phyloP scores from a whole-genome alignment of 2,113 vertebrate genomes.

The Terrapene triunguis region DNA sequence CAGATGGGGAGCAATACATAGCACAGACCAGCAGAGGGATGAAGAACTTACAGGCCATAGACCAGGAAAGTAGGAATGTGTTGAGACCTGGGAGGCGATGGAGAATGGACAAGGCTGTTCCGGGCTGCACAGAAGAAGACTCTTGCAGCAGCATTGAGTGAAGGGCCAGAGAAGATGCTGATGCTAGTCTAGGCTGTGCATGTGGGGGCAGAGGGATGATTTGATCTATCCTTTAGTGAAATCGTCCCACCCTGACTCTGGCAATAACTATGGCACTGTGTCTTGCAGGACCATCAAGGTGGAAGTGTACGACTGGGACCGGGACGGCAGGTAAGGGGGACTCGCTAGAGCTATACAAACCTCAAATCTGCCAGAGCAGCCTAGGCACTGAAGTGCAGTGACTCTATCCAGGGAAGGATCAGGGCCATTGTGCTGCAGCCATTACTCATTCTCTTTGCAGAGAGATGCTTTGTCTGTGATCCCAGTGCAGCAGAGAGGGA shows the following conservation, averaged over 20 bases:
- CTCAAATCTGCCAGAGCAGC: not conserved
- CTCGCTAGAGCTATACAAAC: not conserved
- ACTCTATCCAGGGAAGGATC: not conserved
- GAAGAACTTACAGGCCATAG: not conserved
- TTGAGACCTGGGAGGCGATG: not conserved
- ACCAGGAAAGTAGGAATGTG: not conserved
- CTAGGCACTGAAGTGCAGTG: not conserved
- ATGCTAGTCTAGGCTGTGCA: not conserved
- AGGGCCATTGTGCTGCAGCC: not conserved
- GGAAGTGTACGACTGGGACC: conserved; percentile 96
- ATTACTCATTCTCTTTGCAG: not conserved
- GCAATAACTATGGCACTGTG: not conserved
- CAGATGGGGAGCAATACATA: not conserved
- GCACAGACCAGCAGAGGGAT: not conserved
- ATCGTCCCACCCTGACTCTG: not conserved
- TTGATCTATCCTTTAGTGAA: not conserved
- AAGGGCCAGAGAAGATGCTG: not conserved
- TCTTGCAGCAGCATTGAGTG: not conserved
- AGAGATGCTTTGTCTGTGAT: not conserved
- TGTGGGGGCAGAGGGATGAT: not conserved
- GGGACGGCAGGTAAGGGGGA: conserved; percentile 90
- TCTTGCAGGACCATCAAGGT: conserved; percentile 93
- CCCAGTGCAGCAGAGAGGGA: not conserved
- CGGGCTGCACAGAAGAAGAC: not conserved
- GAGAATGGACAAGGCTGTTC: not conserved